Evolutionary conservation across 2,113 vertebrate species (phyloP), one percentile per base, ranked within the genome.

Genomic region (Lamprotornis superbus): DNA sequence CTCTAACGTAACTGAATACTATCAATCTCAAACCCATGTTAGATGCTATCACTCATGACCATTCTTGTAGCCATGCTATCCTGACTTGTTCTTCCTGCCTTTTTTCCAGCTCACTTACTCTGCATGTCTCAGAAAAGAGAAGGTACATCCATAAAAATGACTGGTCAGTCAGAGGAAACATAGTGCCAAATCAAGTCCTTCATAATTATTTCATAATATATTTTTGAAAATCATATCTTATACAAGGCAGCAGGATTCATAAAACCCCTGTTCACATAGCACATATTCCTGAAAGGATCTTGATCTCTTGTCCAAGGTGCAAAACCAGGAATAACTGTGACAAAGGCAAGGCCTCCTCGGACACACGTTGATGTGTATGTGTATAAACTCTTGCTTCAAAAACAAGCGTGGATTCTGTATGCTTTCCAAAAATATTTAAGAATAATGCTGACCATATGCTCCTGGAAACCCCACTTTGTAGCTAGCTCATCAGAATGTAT

Each of bases 21-120:
- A 39, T 60, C 81, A 55, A 25, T 50, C 92, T 83, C 81, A 71
- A 75, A 71, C 77, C 91, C 49, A 7, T 39, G 87, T 65, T 87
- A 75, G 90, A 91, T 85, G 65, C 31, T 64, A 42, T 75, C 92
- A 57, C 68, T 84, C 57, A 19, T 40, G 74, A 59, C 31, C 3
- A 1, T 44, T 75, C 60, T 81, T 47, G 27, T 11, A 69, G 61
- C 47, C 35, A 15, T 17, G 35, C 40, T 78, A 11, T 40, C 39
- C 49, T 39, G 39, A 52, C 52, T 89, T 0, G 0, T 33, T 71
- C 37, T 85, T 89, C 81, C 40, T 55, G 11, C 23, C 9, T 35
- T 78, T 75, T 70, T 56, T 33, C 53, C 27, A 75, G 47, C 47
- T 78, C 30, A 2, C 6, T 86, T 25, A 22, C 25, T 46, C 47